Evolutionary conservation across 2,113 vertebrate genomes (phyloP), one percentile per base, ranked within the genome.

Genomic region (Cryptoleucopteryx plumbea): DNA sequence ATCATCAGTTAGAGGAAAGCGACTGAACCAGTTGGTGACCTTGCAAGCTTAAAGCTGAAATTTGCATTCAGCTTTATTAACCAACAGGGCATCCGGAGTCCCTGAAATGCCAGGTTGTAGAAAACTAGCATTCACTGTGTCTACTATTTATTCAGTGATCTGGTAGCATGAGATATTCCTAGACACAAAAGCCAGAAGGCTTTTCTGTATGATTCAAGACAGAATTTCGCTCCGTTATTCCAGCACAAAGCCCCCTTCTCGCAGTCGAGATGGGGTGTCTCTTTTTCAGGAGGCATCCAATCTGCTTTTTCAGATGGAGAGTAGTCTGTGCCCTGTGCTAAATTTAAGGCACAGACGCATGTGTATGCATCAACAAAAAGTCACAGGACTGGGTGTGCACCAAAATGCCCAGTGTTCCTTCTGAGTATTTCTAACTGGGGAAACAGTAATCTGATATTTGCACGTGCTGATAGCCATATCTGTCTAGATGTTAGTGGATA

Each of bases 341-440:
- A 93, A 96, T 88, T 81, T 93, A 88, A 84, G 59, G n/a, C 1
- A 3, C 75, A 59, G 94, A 86, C 86, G 45, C 47, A 47, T 67
- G 40, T 32, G 21, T 55, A 31, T 47, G 5, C 79, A 42, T 65
- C 77, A 53, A 29, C 56, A 88, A 70, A 20, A 86, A 94, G 67
- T 31, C 82, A 11, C n/a, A 15, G 78, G 62, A 14, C 21, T 7
- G 92, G 53, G 71, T 9, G 79, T 22, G 90, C 59, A 50, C 56
- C 32, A 13, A n/a, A 88, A 90, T 34, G 71, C 67, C 29, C 82
- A 1, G 20, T 25, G 85, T 79, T 10, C 53, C 92, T 62, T 62
- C 82, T 2, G 27, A 38, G 82, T 17, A 9, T 79, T 94, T 40
- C 81, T 72, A 26, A 65, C 65, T 6, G 67, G 67, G 53, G 92